phyloP scores from a whole-genome alignment of 2,888 invertebrate species.

The Mesochorus sp. region DNA sequence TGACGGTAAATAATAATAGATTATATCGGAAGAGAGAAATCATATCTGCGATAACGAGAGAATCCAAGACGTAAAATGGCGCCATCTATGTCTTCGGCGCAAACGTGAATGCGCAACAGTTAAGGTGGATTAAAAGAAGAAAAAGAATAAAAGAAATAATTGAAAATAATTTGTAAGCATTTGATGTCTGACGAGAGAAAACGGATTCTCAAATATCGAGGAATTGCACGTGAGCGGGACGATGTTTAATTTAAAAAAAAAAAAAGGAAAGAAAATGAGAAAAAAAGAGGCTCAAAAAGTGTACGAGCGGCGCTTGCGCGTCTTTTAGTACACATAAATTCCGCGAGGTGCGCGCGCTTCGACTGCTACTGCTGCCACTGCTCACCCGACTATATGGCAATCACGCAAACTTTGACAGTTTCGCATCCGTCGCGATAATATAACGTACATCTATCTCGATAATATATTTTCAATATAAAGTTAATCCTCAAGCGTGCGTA shows the following conservation, averaged over 20 bases:
- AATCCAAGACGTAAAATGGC: conserved; percentile 30
- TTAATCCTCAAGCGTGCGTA: too few relatives aligned
- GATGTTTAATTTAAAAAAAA: conserved; percentile 2
- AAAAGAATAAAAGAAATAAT: conserved; percentile 32
- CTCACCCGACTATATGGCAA: too few relatives aligned
- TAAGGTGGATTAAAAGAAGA: conserved; percentile 52
- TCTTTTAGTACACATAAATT: neutral
- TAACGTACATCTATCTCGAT: too few relatives aligned
- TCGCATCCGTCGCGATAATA: conserved; percentile 33
- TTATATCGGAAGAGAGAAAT: neutral
- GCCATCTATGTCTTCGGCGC: conserved; percentile 53
- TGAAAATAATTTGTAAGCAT: conserved; percentile 59
- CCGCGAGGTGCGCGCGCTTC: neutral
- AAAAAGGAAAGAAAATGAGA: neutral
- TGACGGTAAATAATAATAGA: too few relatives aligned
- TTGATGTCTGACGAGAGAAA: conserved; percentile 76
- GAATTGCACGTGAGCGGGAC: conserved; percentile 61
- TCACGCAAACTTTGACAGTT: conserved; percentile 51
- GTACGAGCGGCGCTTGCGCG: conserved; percentile 1
- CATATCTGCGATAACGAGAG: too few relatives aligned
- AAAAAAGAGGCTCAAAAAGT: neutral
- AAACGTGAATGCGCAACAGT: conserved; percentile 64
- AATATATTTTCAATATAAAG: too few relatives aligned
- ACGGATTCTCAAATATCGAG: conserved; percentile 71
- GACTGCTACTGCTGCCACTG: too few relatives aligned